Base-by-base conservation (phyloP, 2,888 invertebrate species). In the Orthosia incerta region DNA sequence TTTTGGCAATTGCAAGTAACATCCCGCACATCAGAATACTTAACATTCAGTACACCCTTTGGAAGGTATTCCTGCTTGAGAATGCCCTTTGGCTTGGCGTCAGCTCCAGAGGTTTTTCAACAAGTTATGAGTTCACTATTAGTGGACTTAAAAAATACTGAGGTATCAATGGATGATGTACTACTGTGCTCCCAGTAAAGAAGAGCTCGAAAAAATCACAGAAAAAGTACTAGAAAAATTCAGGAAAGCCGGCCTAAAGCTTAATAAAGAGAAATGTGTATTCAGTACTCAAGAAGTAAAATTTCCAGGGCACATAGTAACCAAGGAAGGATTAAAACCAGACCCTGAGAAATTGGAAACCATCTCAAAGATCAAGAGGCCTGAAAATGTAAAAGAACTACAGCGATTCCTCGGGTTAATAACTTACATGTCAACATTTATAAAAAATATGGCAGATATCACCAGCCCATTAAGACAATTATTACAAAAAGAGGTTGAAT, bases 21-120 rank as follows among this genome's bases (percentile, higher is more conserved):
- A 56, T 7, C 56, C 23, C 23, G 56, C 7, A 56, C 56, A 23
- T 56, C 53, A 53, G 23, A 56, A 23, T 26, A 56, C 23, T 56
- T 56, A 56, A 56, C 56, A 56, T 56, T 56, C 56, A 26, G 55
- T 56, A 56, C 23, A 56, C 55, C 55, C 23, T 56, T 56, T 13
- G 55, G 55, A 23, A 56, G n/a, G 23, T 56, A 56, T 23, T 56
- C 56, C 7, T 56, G 16, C 56, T 56, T 23, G 26, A 26, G 26
- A 56, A 12, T 56, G 26, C 56, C 56, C 23, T 56, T 56, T 56
- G 56, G 26, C 12, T 16, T 56, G 56, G 56, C 56, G 7, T 56
- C 56, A 55, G 55, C 55, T 55, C 55, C 55, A 15, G 55, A 55
- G 23, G 55, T 55, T 7, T 55, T 55, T 7, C 55, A 55, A 55